Percentiles rank a stretch among this genome's conserved stretches.
Conservation (phyloP, 2,797 vertebrate species). For the Chanos chanos region DNA sequence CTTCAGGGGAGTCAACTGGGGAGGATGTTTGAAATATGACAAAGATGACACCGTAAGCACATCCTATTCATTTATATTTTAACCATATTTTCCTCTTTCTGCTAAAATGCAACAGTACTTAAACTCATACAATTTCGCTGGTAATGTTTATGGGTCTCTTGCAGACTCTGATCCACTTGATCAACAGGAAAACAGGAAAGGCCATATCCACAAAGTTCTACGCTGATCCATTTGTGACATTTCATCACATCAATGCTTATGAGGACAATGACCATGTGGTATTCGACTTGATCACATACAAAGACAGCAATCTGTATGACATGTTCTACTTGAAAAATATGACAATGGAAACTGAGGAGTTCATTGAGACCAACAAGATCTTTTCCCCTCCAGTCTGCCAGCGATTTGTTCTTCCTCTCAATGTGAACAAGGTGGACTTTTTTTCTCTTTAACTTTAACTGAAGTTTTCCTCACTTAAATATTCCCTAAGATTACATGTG, state of each 20-base stretch:
- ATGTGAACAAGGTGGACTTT: constrained; percentile 64
- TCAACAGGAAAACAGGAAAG: constrained; percentile 80
- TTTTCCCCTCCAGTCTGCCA: constrained; percentile 66
- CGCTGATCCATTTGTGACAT: constrained; percentile 77
- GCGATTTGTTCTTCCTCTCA: constrained; percentile 82
- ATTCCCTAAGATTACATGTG: background rate
- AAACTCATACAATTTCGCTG: no score
- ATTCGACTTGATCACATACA: constrained; percentile 81
- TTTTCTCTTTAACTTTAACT: no score
- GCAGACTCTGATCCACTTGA: constrained; percentile 85
- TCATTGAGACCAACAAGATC: constrained; percentile 51
- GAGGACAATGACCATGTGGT: constrained; percentile 82
- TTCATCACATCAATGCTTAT: constrained; percentile 92
- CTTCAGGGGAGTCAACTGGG: constrained; percentile 82
- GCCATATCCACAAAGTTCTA: constrained; percentile 67
- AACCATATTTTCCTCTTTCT: background rate
- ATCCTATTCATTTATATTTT: background rate
- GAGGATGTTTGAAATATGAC: constrained; percentile 81
- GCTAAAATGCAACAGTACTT: no score
- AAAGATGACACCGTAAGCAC: constrained; percentile 76
- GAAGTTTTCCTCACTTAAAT: background rate
- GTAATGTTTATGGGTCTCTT: constrained; percentile 38
- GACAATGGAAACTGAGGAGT: constrained; percentile 37
- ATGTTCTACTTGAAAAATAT: constrained; percentile 88
- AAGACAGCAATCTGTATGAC: constrained; percentile 80